Evolutionary conservation across 2,797 vertebrate genomes (phyloP).

Genomic region (Anabacerthia variegaticeps): DNA sequence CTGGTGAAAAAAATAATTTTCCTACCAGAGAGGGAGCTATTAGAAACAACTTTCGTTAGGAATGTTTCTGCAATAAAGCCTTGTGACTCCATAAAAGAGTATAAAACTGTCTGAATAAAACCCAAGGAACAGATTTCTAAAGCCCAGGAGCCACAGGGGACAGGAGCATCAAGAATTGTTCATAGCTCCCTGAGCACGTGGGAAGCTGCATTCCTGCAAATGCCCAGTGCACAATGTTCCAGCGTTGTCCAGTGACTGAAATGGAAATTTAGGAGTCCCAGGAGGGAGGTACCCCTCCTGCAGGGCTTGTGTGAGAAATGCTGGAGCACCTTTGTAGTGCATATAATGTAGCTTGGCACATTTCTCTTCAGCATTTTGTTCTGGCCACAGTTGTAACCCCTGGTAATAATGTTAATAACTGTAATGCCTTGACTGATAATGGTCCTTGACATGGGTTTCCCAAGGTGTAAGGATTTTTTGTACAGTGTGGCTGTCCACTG

Average conservation of each 20-base stretch:
- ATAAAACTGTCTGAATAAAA: constrained; percentile 24
- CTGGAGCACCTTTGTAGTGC: background rate
- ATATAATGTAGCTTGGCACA: fast-evolving
- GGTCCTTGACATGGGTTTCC: background rate
- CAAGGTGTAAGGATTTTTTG: background rate
- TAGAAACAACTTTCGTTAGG: background rate
- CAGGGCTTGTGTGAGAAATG: background rate
- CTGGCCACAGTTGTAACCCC: fast-evolving
- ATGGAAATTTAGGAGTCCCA: background rate
- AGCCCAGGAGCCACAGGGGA: background rate
- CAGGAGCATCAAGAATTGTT: background rate
- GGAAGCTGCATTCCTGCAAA: background rate
- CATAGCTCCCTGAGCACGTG: background rate
- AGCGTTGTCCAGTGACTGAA: background rate
- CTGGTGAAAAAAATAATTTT: background rate
- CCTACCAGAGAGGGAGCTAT: background rate
- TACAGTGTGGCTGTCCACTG: background rate
- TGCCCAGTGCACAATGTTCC: fast-evolving
- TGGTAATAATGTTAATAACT: background rate
- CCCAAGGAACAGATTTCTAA: background rate
- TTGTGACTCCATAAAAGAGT: background rate
- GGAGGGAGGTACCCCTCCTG: background rate
- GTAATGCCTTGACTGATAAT: background rate
- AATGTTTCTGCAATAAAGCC: constrained; percentile 6
- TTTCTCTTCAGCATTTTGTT: background rate